Percentiles rank a stretch among this genome's conserved stretches.
These are phyloP conservation scores for Lycocerus yunnanus DNA, from an alignment of 2,888 invertebrate genomes.

Conservation along the genomic window DNA sequence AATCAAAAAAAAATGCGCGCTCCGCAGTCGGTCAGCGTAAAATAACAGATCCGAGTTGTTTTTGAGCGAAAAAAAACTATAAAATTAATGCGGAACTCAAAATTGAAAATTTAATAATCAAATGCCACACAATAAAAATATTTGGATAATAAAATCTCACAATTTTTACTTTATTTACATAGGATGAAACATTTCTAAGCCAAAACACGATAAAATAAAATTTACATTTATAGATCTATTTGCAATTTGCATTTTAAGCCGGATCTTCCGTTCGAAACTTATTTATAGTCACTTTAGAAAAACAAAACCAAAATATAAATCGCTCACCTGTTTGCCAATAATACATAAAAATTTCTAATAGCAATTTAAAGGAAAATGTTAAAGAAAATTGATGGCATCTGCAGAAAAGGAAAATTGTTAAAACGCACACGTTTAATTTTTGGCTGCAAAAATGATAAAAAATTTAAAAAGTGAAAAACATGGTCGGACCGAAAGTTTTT, in stretches of 20 bases:
- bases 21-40: background rate
- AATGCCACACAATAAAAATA: background rate
- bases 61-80: background rate
- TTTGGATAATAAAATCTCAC: background rate
- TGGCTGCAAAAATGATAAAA: background rate
- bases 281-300: slow-evolving; percentile 1
- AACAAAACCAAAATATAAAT: slow-evolving; percentile 4
- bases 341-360: slow-evolving; percentile 3
- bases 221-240: slow-evolving; percentile 3
- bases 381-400: background rate
- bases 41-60: background rate
- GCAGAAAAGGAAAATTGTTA: background rate
- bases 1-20: background rate
- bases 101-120: background rate
- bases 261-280: background rate
- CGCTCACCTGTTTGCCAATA: background rate
- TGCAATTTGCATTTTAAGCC: slow-evolving; percentile 1
- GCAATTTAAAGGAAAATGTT: background rate
- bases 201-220: background rate
- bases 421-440: background rate
- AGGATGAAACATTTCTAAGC: slow-evolving; percentile 3
- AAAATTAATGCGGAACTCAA: background rate
- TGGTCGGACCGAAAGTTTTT: background rate
- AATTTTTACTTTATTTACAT: background rate
- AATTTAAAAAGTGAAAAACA: background rate